Base-by-base conservation (phyloP, 2,888 invertebrate genomes). In the Eupithecia exiguata region DNA sequence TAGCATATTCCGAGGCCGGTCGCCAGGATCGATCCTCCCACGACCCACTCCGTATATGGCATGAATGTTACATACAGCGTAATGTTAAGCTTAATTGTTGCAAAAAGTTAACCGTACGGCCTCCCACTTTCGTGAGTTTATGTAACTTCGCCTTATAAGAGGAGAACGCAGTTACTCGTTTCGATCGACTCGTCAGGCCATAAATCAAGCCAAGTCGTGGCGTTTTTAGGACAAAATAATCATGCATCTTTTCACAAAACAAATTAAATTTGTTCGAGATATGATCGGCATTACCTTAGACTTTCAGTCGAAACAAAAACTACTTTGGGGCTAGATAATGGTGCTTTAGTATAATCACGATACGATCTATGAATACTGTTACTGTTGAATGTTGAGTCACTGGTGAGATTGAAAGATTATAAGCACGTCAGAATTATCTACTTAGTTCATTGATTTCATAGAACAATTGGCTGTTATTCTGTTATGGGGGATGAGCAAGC, bases 1-100 rank as follows among this genome's bases (percentile, higher is more conserved):
- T 91, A 86, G 82, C 89, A 91, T 92, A 89, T 88, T 87, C 79
- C 87, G 90, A 91, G 88, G 89, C 78, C 85, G 83, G 80, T 84
- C n/a, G n/a, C n/a, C n/a, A 82, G 80, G 87, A 91, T 91, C 84
- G 90, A 92, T 90, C 87, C 82, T 80, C 75, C 82, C 81, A 81
- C 84, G 82, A 79, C 78, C 58, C 36, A 74, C 75, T 46, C 77
- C 77, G 46, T 74, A 65, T 74, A 75, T 71, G 78, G 79, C 68
- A 79, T 82, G 78, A 81, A 75, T 74, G 77, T 77, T 76, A 81
- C 82, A 86, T 85, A 83, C 84, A 81, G 81, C 82, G 21, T 53
- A 21, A 53, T 21, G 79, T 84, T 84, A 79, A 83, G 82, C 84
- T 76, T 84, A 86, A 87, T 87, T 85, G 82, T 83, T 74, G 85